phyloP scores from a whole-genome alignment of 2,888 invertebrate genomes.

The Dascillus cervinus region DNA sequence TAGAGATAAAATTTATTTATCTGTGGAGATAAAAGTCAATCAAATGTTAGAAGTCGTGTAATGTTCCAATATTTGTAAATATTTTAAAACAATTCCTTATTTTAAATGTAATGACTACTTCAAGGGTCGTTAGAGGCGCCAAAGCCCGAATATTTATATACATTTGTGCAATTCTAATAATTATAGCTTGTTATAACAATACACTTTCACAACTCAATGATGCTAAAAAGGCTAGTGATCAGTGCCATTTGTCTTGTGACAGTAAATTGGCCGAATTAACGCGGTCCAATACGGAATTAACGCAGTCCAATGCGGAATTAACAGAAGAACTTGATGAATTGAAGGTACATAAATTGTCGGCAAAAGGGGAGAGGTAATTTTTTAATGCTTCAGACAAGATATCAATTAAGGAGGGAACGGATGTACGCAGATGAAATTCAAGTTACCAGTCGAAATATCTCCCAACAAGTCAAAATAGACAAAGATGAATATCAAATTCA shows the following conservation, averaged over 20 bases:
- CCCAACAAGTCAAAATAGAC: slow-evolving; percentile 13
- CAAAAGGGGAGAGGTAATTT: neutral
- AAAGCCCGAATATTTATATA: slow-evolving; percentile 51
- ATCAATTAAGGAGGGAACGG: neutral
- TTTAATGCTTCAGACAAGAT: neutral
- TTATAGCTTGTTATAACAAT: slow-evolving; percentile 52
- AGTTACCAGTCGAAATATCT: slow-evolving; percentile 10
- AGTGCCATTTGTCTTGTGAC: slow-evolving; percentile 42
- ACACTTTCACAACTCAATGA: slow-evolving; percentile 51
- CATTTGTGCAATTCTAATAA: slow-evolving; percentile 45
- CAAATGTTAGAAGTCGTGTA: no score
- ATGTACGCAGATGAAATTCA: no score
- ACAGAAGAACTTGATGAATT: slow-evolving; percentile 27
- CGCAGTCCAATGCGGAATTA: no score
- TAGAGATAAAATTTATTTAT: no score
- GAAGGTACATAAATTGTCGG: slow-evolving; percentile 22
- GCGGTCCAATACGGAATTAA: slow-evolving; percentile 31
- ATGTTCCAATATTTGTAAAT: no score
- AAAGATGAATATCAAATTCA: slow-evolving; percentile 14
- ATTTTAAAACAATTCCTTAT: no score
- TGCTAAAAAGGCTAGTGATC: slow-evolving; percentile 44
- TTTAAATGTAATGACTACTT: slow-evolving; percentile 46
- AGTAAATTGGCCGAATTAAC: slow-evolving; percentile 28
- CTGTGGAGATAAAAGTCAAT: no score
- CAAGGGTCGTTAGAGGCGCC: slow-evolving; percentile 50